Conservation (phyloP, 2,888 invertebrate genomes). For the Drosophila formosana region DNA sequence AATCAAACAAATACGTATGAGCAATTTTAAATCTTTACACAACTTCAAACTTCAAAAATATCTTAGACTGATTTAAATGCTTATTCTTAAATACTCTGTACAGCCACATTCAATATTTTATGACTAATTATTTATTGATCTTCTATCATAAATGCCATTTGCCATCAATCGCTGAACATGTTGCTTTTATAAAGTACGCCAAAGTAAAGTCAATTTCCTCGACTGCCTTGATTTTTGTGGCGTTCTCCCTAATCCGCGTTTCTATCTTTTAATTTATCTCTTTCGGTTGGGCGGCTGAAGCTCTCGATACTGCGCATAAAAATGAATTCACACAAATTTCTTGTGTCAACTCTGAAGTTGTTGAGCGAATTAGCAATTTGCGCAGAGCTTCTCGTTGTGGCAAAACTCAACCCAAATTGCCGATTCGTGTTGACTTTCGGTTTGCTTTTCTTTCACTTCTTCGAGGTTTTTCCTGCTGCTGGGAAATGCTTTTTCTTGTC, state of each 20-base stretch:
- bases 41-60: too few species aligned
- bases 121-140: not conserved
- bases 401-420: slow-evolving; percentile 65
- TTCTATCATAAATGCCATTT: not conserved
- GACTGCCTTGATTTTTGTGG: not conserved
- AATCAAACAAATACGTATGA: too few species aligned
- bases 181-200: not conserved
- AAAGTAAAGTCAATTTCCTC: slow-evolving; percentile 1
- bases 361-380: slow-evolving; percentile 68
- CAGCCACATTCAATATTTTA: not conserved
- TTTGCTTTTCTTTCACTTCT: slow-evolving; percentile 25
- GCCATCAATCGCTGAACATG: not conserved
- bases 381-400: slow-evolving; percentile 44
- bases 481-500: slow-evolving; percentile 22
- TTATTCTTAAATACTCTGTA: too few species aligned
- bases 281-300: not conserved
- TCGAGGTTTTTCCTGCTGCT: slow-evolving; percentile 3
- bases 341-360: slow-evolving; percentile 67
- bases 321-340: slow-evolving; percentile 68
- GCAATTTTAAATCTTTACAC: not conserved
- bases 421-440: slow-evolving; percentile 68
- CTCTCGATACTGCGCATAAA: slow-evolving; percentile 32
- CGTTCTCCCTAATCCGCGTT: slow-evolving; percentile 2
- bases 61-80: too few species aligned
- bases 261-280: slow-evolving; percentile 3